A percentile compares a stretch with the other conserved stretches of the same genome.
phyloP scores from a whole-genome alignment of 2,113 vertebrate genomes.

The Syngnathus scovelli region DNA sequence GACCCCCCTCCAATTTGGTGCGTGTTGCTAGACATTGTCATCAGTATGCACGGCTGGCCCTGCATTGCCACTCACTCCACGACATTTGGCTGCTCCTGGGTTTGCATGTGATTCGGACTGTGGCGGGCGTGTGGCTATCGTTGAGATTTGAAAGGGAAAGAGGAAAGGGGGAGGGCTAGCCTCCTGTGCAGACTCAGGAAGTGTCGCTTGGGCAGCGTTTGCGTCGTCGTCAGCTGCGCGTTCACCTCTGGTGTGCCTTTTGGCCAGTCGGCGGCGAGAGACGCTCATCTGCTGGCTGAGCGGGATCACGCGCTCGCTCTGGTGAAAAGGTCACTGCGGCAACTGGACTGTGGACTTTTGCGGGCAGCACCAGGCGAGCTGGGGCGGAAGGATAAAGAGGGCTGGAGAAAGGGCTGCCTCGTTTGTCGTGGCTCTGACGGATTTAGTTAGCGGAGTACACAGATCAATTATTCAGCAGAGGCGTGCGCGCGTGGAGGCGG shows the following conservation, averaged over 20 bases:
- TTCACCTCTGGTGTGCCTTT: constrained; percentile 36
- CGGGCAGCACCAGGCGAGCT: too few species aligned
- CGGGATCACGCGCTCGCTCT: constrained; percentile 9
- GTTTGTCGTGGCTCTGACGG: constrained; percentile 68
- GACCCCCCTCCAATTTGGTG: too few species aligned
- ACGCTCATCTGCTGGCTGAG: constrained; percentile 64
- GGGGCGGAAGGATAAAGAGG: background rate
- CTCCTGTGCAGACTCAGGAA: constrained; percentile 29
- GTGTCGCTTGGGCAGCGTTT: constrained; percentile 39
- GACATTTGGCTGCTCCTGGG: constrained; percentile 29
- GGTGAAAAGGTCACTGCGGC: constrained; percentile 1
- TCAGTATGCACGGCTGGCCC: constrained; percentile 51
- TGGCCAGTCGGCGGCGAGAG: constrained; percentile 19
- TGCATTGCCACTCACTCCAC: constrained; percentile 33
- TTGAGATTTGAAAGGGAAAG: constrained; percentile 19
- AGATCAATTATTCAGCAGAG: constrained; percentile 77
- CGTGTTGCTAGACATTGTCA: constrained; percentile 15
- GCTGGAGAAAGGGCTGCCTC: constrained; percentile 23
- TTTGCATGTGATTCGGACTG: too few species aligned
- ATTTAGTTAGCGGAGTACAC: constrained; percentile 75
- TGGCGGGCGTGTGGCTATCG: too few species aligned
- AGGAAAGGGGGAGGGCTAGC: constrained; percentile 15
- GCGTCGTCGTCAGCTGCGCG: constrained; percentile 37
- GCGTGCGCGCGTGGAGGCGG: constrained; percentile 63
- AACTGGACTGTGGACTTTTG: background rate